Percentiles rank a stretch among this genome's conserved stretches.
Evolutionary conservation across 2,113 vertebrate species (phyloP).

Genomic region (Larimichthys polyactis): DNA sequence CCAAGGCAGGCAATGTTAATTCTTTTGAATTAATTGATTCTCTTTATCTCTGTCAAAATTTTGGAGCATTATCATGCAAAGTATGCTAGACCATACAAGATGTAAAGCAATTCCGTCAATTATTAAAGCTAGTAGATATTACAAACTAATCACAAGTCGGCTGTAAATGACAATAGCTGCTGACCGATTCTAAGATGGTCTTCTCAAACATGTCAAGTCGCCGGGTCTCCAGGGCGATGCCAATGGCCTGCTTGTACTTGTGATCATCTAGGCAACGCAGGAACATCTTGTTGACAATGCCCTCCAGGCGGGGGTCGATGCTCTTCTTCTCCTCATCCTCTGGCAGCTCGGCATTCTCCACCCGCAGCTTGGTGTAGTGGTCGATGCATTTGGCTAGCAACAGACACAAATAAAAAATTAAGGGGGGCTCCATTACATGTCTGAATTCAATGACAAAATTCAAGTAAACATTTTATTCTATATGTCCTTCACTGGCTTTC

Average conservation of each 20-base stretch:
- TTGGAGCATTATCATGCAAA: background rate
- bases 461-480: background rate
- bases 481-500: background rate
- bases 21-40: background rate
- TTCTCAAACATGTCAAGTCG: conserved; percentile 98
- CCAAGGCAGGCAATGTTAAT: background rate
- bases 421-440: background rate
- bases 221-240: conserved; percentile 96
- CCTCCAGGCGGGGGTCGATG: conserved; percentile 95
- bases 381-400: conserved; percentile 96
- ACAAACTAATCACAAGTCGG: background rate
- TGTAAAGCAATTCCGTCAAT: background rate
- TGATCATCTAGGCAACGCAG: conserved; percentile 96
- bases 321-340: conserved; percentile 95
- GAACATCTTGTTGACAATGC: conserved; percentile 99
- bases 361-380: conserved; percentile 98
- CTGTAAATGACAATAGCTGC: background rate
- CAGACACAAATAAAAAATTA: conserved; percentile 6
- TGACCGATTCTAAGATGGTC: conserved; percentile 90
- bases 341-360: conserved; percentile 94
- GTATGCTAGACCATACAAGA: background rate
- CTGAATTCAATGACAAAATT: background rate
- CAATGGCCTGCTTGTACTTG: conserved; percentile 98
- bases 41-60: background rate
- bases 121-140: background rate